phyloP scores from a whole-genome alignment of 2,113 vertebrate species.

The Chaetodon auriga region DNA sequence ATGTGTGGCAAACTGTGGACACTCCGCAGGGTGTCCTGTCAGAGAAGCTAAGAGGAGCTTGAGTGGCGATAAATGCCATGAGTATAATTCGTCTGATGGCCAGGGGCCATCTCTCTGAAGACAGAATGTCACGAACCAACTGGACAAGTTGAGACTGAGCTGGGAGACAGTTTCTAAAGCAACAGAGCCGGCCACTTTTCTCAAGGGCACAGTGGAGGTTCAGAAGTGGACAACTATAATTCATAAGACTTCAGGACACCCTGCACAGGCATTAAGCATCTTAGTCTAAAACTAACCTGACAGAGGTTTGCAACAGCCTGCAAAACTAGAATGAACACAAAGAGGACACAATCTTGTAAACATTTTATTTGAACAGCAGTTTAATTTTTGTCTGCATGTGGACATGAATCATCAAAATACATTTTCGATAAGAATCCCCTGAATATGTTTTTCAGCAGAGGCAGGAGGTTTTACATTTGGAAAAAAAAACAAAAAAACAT shows the following conservation, averaged over 20 bases:
- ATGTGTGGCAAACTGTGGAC: constrained; percentile 26
- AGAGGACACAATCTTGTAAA: not conserved
- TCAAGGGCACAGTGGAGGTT: too few species aligned
- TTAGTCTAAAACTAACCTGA: too few species aligned
- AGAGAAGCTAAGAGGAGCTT: not conserved
- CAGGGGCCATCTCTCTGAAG: too few species aligned
- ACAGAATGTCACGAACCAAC: not conserved
- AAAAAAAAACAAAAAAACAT: too few species aligned
- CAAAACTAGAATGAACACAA: not conserved
- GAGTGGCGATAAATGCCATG: not conserved
- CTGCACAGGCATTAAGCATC: too few species aligned
- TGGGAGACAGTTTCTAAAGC: too few species aligned
- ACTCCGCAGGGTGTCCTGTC: constrained; percentile 35
- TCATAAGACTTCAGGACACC: too few species aligned
- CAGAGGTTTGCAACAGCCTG: too few species aligned
- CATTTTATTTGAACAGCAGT: not conserved
- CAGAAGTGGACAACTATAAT: too few species aligned
- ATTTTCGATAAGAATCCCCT: not conserved
- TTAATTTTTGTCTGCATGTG: not conserved
- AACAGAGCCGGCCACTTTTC: too few species aligned
- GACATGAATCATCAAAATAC: not conserved
- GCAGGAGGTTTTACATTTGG: too few species aligned
- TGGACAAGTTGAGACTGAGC: not conserved
- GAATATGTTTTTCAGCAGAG: too few species aligned
- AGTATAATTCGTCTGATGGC: not conserved